These are phyloP conservation scores for Hydrochoerus hydrochaeris DNA, from an alignment of 2,113 vertebrate genomes.

Conservation along the genomic window DNA sequence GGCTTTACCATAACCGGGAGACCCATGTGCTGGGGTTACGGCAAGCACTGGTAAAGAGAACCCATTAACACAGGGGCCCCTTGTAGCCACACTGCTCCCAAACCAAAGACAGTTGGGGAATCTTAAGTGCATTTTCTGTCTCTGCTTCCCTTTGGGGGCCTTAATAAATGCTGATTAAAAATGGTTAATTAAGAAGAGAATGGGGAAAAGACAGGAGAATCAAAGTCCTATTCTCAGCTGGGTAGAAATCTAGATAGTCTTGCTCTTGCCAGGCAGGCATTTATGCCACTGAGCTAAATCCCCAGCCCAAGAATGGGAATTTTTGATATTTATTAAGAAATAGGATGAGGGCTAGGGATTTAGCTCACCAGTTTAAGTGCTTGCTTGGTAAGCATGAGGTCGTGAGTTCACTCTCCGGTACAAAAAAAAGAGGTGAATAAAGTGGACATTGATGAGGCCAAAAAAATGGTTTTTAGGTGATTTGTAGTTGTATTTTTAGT, in stretches of 20 bases:
- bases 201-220: neutral
- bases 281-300: no score
- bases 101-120: neutral
- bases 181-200: neutral
- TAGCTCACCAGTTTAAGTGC: no score
- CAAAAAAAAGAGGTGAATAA: neutral
- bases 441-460: neutral
- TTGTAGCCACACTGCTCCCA: neutral
- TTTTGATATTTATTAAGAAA: neutral
- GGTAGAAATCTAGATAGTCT: neutral
- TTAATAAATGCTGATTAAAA: neutral
- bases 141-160: neutral
- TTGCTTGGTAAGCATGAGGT: no score
- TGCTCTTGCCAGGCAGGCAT: no score
- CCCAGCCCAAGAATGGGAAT: no score
- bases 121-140: neutral
- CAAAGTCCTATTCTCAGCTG: neutral
- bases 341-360: neutral
- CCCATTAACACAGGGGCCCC: neutral
- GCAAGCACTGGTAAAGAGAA: neutral
- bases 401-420: no score
- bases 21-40: accelerated
- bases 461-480: neutral
- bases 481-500: neutral
- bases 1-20: neutral